Evolutionary conservation across 2,888 invertebrate species (phyloP), one percentile per base, ranked within the genome.

Genomic region (Odontocerum albicorne): DNA sequence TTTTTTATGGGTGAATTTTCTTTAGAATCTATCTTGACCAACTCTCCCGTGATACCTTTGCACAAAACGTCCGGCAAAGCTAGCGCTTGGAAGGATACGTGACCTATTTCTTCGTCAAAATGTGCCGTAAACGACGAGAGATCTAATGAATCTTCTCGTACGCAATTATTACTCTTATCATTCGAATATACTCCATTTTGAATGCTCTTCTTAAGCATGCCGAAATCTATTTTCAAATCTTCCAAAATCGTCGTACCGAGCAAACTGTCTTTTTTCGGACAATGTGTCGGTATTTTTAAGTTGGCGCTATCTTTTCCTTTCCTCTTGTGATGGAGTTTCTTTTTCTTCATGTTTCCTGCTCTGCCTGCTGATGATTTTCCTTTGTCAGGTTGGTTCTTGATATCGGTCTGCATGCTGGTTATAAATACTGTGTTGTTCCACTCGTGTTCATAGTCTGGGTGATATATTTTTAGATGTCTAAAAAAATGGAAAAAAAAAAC

Each of bases 381-480:
- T 17, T 31, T 40, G 10, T 16, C 15, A 4, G 36, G 12, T 15
- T 36, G 13, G 12, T 27, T 21, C 20, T 50, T 52, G 16, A 39
- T 40, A 52, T 59, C 38, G 15, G 49, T 53, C 33, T 49, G 49
- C 17, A 60, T 45, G 19, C 51, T 49, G 13, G 45, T 43, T 10
- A 63, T 56, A 21, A 63, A 61, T 8, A 40, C 53, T 10, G 38
- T 33, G 49, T 60, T 57, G 31, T 60, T 53, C 64, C 64, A 64
- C 46, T 61, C 55, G 6, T 59, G 38, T 32, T 57, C 55, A 8
- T 53, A 47, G 27, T 65, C 63, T 2, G 66, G 63, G 62, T 73
- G 73, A 13, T 61, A 62, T 31, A 59, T 64, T 38, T 64, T 65
- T 13, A 72, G 62, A 62, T 73, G 73, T 16, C 70, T 63, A 40